Base-by-base conservation (phyloP, 2,888 invertebrate genomes). In the Volucella inflata region DNA sequence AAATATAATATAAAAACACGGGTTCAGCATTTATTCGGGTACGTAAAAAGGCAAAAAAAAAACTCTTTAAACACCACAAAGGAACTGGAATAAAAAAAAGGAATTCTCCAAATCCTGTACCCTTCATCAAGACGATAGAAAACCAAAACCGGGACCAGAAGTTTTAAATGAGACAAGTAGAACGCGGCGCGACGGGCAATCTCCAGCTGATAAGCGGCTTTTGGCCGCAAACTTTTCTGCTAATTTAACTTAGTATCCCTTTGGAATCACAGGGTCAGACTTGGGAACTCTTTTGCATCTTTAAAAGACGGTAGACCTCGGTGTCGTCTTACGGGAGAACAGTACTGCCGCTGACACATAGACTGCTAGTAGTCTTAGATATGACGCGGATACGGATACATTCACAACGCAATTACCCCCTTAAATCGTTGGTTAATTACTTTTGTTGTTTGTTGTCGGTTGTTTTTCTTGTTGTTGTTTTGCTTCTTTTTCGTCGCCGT, bases 341-440 rank as follows among this genome's bases (percentile, higher is more conserved):
- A 4, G 40, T 21, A 16, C 57, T 40, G 53, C 16, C 51, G 42
- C 14, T 44, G 40, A 21, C 36, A 74, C 16, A 42, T 62, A 51
- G 57, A 51, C 44, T 48, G 50, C 40, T 8, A 17, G 30, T 30
- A 30, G 6, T 30, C 6, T 4, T 30, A 30, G 4, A 30, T 30
- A 30, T 30, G 21, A 42, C 42, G 9, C 17, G 38, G 21, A 60
- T 38, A 72, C 42, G 70, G 21, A 71, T 42, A 64, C 76, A 79
- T 64, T 76, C 65, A 62, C 84, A 68, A 77, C 67, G 72, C 85
- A 85, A 85, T 85, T 85, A 85, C 76, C 81, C 76, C 81, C 85
- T 81, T 81, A 81, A 85, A 85, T 85, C 85, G 81, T 76, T 81
- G 81, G 85, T 85, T 85, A 85, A 85, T 85, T 85, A 85, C 85